Evolutionary conservation across 2,113 vertebrate genomes (phyloP), one percentile per base, ranked within the genome.

Genomic region (Pituophis catenifer): DNA sequence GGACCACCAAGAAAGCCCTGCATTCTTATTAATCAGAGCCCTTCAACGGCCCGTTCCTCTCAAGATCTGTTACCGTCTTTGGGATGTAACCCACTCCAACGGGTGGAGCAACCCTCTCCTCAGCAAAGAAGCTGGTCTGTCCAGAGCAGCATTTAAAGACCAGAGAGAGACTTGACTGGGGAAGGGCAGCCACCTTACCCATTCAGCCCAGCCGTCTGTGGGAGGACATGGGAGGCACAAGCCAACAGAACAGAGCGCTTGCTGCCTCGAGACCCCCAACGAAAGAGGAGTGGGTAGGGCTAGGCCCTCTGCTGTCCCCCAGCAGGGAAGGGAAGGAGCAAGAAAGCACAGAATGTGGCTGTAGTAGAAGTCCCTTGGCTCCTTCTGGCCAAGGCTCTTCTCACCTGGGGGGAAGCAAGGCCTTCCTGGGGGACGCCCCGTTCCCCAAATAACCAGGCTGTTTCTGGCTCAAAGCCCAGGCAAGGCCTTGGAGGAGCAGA

Each of bases 11-110:
- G n/a, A 33, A 33, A 19, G 15, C n/a, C 13, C 70, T 19, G 70
- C 15, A 2, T 19, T 19, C n/a, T 19, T 38, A 38, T 33, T 19
- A 75, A n/a, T 13, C 23, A 5, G 23, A 52, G 48, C 52, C 26
- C 4, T 12, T 12, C 62, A 65, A 12, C 3, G 26, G 58, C 2
- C 58, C 9, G 4, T 3, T 65, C 26, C 10, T 29, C 62, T 13
- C 13, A 0, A 17, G 81, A 21, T 2, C n/a, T 0, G 1, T 44
- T 44, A 19, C 0, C 0, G 8, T 48, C 85, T 44, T 23, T 21
- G 12, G 44, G 44, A 10, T 1, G 12, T 1, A 48, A 21, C 44
- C 44, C 44, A 11, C 44, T 44, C 85, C 85, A 86, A 48, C 4
- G 1, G 44, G 21, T 0, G 8, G 19, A 86, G 81, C 17, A 48